phyloP scores from a whole-genome alignment of 2,797 vertebrate species.

The Sebastolobus alascanus region DNA sequence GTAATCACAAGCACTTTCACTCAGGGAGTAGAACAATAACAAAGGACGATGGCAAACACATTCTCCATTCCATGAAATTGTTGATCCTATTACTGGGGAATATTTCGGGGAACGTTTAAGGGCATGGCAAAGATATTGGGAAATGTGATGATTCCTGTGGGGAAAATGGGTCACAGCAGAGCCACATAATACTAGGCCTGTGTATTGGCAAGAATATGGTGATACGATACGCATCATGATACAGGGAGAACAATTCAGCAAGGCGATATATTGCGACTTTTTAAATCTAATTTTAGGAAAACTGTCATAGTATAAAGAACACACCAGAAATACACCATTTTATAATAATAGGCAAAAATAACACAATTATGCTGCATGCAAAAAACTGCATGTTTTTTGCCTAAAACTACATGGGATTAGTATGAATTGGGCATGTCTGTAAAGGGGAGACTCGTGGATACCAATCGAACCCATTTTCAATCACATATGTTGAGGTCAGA shows the following conservation, averaged over 20 bases:
- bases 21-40: conserved; percentile 25
- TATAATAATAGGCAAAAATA: neutral
- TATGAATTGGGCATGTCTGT: too few relatives aligned
- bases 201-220: neutral
- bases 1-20: conserved; percentile 36
- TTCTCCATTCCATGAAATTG: conserved; percentile 10
- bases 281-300: neutral
- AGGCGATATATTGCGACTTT: neutral
- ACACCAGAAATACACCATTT: neutral
- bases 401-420: too few relatives aligned
- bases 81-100: conserved; percentile 8
- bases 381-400: neutral
- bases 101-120: conserved; percentile 22
- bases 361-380: neutral
- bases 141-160: neutral
- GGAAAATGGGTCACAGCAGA: conserved; percentile 28
- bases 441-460: too few relatives aligned
- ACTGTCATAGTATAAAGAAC: neutral
- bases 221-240: neutral
- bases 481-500: too few relatives aligned
- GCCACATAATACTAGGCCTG: neutral
- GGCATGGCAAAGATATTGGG: neutral
- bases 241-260: neutral
- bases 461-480: too few relatives aligned
- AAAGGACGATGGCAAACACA: conserved; percentile 24